Evolutionary conservation across 2,888 invertebrate genomes (phyloP).

Genomic region (Rotaria sp.): DNA sequence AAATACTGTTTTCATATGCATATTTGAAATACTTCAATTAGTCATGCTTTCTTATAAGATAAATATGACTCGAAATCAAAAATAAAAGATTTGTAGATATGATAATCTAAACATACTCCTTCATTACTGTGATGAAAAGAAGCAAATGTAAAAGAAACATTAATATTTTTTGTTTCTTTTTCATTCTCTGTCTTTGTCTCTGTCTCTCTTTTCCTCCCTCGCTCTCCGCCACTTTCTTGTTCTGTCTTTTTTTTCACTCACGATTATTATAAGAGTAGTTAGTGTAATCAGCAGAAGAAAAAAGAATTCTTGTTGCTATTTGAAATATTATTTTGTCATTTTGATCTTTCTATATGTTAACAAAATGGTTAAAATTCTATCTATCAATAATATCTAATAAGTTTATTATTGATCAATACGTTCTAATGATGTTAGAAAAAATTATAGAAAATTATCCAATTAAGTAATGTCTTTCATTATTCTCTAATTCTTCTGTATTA

Average conservation of each 20-base stretch:
- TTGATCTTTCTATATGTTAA: neutral
- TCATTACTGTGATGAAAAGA: neutral
- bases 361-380: neutral
- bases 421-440: neutral
- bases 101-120: slow-evolving; percentile 5
- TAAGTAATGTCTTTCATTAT: neutral
- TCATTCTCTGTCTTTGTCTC: neutral
- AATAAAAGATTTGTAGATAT: neutral
- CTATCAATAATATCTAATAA: neutral
- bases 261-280: neutral
- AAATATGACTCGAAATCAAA: neutral
- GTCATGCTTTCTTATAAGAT: neutral
- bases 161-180: neutral
- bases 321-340: neutral
- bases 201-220: no score
- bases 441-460: neutral
- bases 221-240: neutral
- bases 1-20: neutral
- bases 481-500: neutral
- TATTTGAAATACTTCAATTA: neutral
- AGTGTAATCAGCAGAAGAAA: neutral
- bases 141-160: neutral
- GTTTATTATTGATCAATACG: neutral
- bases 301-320: neutral
- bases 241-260: neutral